Percentiles rank a stretch among this genome's conserved stretches.
Conservation (phyloP, 2,797 vertebrate genomes). For the Arrhamphus sclerolepis region DNA sequence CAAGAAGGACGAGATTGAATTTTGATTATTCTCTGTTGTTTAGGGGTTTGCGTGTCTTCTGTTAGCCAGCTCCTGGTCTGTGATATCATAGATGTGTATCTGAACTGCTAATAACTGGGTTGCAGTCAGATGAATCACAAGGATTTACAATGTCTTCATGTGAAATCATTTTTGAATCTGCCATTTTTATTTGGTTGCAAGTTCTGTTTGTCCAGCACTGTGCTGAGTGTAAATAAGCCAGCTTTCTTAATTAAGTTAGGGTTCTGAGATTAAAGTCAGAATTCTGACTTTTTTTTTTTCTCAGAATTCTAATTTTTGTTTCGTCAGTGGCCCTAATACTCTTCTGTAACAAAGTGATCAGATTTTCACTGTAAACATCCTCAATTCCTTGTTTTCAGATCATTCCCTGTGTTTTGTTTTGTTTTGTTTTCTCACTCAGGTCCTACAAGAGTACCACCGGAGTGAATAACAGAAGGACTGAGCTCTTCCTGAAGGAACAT, state of each 20-base stretch:
- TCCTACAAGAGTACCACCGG: slow-evolving; percentile 90
- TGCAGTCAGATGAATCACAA: neutral
- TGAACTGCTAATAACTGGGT: neutral
- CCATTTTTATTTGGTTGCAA: neutral
- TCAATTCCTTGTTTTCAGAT: neutral
- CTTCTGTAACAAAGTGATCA: neutral
- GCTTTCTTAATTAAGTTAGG: no score
- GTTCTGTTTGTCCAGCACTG: neutral
- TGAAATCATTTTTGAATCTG: neutral
- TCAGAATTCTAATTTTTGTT: no score
- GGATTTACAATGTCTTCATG: neutral
- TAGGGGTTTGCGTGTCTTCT: slow-evolving; percentile 5
- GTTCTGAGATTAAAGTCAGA: no score
- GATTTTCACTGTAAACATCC: neutral
- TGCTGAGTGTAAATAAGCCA: no score
- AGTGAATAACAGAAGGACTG: slow-evolving; percentile 91
- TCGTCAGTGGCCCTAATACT: no score
- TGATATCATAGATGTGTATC: neutral
- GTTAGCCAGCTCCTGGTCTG: neutral
- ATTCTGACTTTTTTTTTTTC: no score
- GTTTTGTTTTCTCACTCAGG: slow-evolving; percentile 60
- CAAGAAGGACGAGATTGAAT: slow-evolving; percentile 30
- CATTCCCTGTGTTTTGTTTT: neutral
- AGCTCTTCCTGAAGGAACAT: slow-evolving; percentile 92
- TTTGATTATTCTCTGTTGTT: slow-evolving; percentile 28